These are phyloP conservation scores for Nematostella vectensis DNA, from an alignment of 92 coral and sea anemone species.

Conservation along the genomic window DNA sequence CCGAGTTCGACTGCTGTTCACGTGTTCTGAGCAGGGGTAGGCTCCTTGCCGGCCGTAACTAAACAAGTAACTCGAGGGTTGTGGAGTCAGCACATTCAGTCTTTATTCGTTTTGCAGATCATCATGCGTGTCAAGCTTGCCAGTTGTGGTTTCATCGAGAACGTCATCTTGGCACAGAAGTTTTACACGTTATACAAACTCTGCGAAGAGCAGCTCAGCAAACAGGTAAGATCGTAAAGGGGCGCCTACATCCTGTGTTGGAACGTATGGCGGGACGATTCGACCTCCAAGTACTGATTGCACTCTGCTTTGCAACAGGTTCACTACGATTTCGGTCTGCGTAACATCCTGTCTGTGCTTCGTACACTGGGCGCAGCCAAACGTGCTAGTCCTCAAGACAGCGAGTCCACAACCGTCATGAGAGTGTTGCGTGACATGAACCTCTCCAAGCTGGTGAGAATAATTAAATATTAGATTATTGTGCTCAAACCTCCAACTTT, in stretches of 20 bases:
- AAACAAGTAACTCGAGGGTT: too few relatives aligned
- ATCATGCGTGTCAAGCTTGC: constrained; percentile 91
- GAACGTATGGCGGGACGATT: too few relatives aligned
- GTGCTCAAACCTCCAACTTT: too few relatives aligned
- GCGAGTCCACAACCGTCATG: constrained; percentile 85
- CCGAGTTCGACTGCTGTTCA: too few relatives aligned
- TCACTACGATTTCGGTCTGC: constrained; percentile 80
- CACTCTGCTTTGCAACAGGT: constrained; percentile 32
- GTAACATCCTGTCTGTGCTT: constrained; percentile 74
- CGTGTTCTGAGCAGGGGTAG: too few relatives aligned
- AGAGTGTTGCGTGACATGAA: constrained; percentile 85
- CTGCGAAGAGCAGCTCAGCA: constrained; percentile 85
- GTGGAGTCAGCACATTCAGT: too few relatives aligned
- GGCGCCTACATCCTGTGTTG: neutral
- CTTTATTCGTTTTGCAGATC: constrained; percentile 39
- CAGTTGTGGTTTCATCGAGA: constrained; percentile 88
- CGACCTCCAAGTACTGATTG: neutral
- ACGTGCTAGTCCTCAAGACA: constrained; percentile 87
- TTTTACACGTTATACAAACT: constrained; percentile 81
- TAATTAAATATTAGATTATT: too few relatives aligned
- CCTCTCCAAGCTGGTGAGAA: constrained; percentile 72
- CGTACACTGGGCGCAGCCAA: constrained; percentile 93
- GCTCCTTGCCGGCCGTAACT: too few relatives aligned
- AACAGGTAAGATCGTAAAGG: constrained; percentile 44
- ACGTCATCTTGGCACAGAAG: constrained; percentile 85